These are phyloP conservation scores for Dicentrarchus labrax DNA, from an alignment of 2,113 vertebrate species.

Conservation along the genomic window DNA sequence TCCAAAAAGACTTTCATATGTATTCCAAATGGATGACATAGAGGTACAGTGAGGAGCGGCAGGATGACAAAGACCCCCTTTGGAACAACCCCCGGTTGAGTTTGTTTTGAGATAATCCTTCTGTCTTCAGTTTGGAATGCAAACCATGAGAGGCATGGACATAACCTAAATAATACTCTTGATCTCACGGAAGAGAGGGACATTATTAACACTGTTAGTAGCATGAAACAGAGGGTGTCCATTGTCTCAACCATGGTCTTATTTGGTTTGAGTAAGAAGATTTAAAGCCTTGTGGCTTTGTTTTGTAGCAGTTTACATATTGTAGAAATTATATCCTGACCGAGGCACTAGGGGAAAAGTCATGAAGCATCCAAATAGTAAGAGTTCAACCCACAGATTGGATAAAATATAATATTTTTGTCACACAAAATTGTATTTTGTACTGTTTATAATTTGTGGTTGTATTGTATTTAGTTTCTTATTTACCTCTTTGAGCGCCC, in stretches of 20 bases:
- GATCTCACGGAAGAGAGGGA: background rate
- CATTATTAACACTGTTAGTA: background rate
- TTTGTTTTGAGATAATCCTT: constrained; percentile 24
- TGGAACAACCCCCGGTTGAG: background rate
- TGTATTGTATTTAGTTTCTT: background rate
- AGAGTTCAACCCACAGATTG: no score
- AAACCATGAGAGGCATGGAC: background rate
- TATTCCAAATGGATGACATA: background rate
- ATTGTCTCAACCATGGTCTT: background rate
- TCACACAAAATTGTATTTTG: background rate
- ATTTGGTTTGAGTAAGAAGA: background rate
- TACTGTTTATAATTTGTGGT: background rate
- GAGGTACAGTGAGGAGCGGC: background rate
- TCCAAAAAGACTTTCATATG: background rate
- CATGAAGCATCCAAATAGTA: background rate
- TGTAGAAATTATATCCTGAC: background rate
- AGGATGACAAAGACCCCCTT: background rate
- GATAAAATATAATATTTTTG: background rate
- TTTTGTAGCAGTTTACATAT: no score
- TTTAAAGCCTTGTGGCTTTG: background rate
- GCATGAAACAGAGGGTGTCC: background rate
- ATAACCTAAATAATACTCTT: constrained; percentile 17
- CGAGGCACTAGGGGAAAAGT: background rate
- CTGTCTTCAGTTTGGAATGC: constrained; percentile 15
- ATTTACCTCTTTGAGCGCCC: background rate